Evolutionary conservation across 2,888 invertebrate genomes (phyloP).

Genomic region (Apotomis capreana): DNA sequence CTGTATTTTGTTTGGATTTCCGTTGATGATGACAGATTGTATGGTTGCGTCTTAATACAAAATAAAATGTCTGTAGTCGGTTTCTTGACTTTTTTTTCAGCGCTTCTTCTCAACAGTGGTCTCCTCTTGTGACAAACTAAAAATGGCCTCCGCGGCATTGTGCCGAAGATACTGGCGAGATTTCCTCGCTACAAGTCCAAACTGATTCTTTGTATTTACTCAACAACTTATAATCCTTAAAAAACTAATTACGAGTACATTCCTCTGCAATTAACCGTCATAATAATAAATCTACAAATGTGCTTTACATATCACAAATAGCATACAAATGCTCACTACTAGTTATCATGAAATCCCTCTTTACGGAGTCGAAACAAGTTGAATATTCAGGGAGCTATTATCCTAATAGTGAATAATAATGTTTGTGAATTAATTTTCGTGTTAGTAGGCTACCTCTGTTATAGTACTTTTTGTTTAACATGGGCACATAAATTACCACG

Average conservation of each 20-base stretch:
- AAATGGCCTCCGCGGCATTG: no score
- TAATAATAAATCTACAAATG: neutral
- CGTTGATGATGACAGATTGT: slow-evolving; percentile 67
- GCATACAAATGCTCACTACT: neutral
- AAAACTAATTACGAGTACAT: neutral
- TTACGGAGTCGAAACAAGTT: neutral
- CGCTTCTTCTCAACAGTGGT: no score
- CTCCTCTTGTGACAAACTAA: no score
- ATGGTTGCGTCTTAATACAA: neutral
- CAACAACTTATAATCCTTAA: neutral
- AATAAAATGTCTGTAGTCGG: no score
- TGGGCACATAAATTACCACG: neutral
- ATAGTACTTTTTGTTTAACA: neutral
- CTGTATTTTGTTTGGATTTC: slow-evolving; percentile 60
- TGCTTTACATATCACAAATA: neutral
- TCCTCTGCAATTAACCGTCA: neutral
- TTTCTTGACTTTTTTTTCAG: no score
- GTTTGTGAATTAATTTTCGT: slow-evolving; percentile 4
- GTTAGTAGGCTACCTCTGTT: slow-evolving; percentile 5
- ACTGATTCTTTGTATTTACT: no score
- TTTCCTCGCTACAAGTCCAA: no score
- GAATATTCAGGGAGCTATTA: slow-evolving; percentile 24
- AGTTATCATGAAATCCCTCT: neutral
- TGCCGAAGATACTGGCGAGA: no score
- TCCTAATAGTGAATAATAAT: slow-evolving; percentile 14